Percentiles rank a stretch among this genome's conserved stretches.
phyloP scores from a whole-genome alignment of 64 coral and sea anemone genomes.

The Dendronephthya gigantea region DNA sequence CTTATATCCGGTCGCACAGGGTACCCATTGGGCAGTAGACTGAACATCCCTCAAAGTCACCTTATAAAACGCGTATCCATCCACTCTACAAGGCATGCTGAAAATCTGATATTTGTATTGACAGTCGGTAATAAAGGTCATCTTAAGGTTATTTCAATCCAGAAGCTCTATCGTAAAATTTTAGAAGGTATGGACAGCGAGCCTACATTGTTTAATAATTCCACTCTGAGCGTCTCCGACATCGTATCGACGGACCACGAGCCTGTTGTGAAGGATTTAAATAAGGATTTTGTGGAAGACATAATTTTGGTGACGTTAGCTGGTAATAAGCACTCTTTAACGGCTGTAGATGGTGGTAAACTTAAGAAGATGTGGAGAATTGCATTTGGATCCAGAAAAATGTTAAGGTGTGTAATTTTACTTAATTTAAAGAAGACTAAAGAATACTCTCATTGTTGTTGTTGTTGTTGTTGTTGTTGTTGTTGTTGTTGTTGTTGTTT shows the following conservation, averaged over 20 bases:
- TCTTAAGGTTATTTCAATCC: neutral
- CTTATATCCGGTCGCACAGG: neutral
- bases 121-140: neutral
- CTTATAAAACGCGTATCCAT: neutral
- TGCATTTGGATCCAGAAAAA: neutral
- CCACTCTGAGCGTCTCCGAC: neutral
- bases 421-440: neutral
- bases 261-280: neutral
- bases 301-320: neutral
- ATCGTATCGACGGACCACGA: neutral
- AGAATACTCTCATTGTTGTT: neutral
- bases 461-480: neutral
- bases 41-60: neutral
- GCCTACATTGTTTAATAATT: neutral
- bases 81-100: neutral
- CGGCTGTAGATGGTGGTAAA: neutral
- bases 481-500: neutral
- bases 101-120: neutral
- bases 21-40: neutral
- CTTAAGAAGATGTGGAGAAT: slow-evolving; percentile 12
- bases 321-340: neutral
- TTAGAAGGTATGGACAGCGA: neutral
- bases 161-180: neutral
- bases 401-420: neutral
- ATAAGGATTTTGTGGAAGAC: slow-evolving; percentile 9